Evolutionary conservation across 2,888 invertebrate species (phyloP), one percentile per base, ranked within the genome.

Genomic region (Tinea pellionella): DNA sequence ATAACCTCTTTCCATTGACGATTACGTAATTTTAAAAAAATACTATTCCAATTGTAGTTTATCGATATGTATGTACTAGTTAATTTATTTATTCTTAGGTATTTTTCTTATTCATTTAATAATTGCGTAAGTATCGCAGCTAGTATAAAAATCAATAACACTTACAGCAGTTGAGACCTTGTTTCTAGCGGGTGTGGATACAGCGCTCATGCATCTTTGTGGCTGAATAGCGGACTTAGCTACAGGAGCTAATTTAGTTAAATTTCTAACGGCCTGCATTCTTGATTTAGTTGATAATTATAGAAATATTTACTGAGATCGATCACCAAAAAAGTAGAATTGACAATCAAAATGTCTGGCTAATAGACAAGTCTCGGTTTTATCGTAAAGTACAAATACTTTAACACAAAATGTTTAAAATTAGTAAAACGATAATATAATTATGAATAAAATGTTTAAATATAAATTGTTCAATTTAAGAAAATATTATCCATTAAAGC

Each of bases 161-260:
- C 84, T 71, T 70, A 84, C 84, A n/a, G 66, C 82, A 60, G 62
- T 74, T 2, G 80, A 70, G 55, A 83, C 67, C 67, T 78, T 82
- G 41, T 72, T 73, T 59, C 78, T 75, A 0, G 82, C 69, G 0
- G 84, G 82, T 6, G 73, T 67, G 15, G 72, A 63, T 59, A 79
- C 66, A 0, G 68, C 81, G 61, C 75, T 81, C 83, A 85, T 84
- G 63, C 76, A 78, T 42, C 84, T 78, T 55, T 75, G 73, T 61
- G 78, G 81, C 4, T 73, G 70, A 1, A 73, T 4, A 4, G 32
- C 32, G 4, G 57, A 13, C 13, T 32, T 30, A 15, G 47, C 19
- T 11, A 29, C 78, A 41, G 71, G 68, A 64, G 77, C 77, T 43
- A 72, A 69, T 65, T 72, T 81, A 37, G 82, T 64, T 3, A 84